Base-by-base conservation (phyloP, 2,888 invertebrate genomes). In the Bellardia bayeri region DNA sequence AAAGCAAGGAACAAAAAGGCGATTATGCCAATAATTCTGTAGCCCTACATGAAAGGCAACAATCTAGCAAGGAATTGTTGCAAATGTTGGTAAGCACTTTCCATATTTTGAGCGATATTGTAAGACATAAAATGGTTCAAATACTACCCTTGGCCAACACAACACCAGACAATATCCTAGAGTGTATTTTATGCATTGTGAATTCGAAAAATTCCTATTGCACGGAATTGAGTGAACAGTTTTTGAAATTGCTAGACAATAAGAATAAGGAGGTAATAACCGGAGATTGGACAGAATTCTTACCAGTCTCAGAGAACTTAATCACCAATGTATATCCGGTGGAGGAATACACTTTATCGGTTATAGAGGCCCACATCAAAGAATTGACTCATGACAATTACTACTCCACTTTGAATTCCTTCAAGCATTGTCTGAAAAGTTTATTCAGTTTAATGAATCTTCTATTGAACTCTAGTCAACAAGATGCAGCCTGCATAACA, bases 231-330 rank as follows among this genome's bases (percentile, higher is more conserved):
- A 92, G 92, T 66, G 91, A 91, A 2, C 92, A 93, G 7, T 94
- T 94, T 68, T 87, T 94, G 0, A 92, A 92, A 82, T 85, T 93
- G 3, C 83, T 94, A 16, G 92, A 93, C 2, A 93, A 93, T 6
- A 92, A 93, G 83, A 94, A 94, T 83, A 94, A 94, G 42, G 94
- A 93, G 74, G 83, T 92, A 2, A 92, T 94, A 42, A 92, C 92
- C 0, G 91, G 91, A 1, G 94, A 94, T 75, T 94, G 94, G 94
- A 91, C 91, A 7, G 94, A 93, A 81, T 93, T 92, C 78, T 87
- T 94, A 16, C 89, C 91, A 85, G 91, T 93, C 3, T 90, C 91
- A 2, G 93, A 93, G 45, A 91, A 92, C 3, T 90, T 90, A 11
- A 92, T 93, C 40, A 23, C 33, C 14, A 91, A 91, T 56, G 49